Evolutionary conservation across 2,797 vertebrate species (phyloP).

Genomic region (Neosilurus mollespiculum): DNA sequence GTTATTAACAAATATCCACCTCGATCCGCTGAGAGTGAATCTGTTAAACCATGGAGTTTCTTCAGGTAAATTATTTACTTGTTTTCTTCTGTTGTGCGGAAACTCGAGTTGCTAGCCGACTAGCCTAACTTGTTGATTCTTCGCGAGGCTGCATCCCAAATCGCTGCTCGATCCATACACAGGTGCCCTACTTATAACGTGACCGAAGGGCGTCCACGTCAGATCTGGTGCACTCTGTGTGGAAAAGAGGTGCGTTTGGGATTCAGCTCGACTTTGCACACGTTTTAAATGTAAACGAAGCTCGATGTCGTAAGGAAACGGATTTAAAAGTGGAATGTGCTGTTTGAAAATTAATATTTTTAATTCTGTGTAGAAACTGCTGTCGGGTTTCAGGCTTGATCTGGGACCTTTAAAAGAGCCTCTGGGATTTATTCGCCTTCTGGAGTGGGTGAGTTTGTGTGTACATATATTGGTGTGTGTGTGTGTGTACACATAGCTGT

Average conservation of each 20-base stretch:
- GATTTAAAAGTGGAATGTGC: neutral
- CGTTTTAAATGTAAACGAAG: neutral
- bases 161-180: neutral
- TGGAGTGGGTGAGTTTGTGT: conserved; percentile 74
- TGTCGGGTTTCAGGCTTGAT: conserved; percentile 70
- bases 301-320: neutral
- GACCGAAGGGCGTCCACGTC: too few species aligned
- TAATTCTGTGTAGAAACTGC: conserved; percentile 59
- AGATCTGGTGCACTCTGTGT: neutral
- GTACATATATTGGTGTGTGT: neutral
- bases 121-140: conserved; percentile 1
- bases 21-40: neutral
- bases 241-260: neutral
- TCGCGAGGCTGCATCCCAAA: neutral
- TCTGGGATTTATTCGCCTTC: conserved; percentile 75
- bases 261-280: neutral
- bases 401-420: conserved; percentile 77
- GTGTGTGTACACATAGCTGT: neutral
- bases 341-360: neutral
- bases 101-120: neutral
- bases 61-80: conserved; percentile 41
- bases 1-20: neutral
- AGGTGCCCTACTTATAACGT: neutral
- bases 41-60: conserved; percentile 43
- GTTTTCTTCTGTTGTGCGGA: neutral